Evolutionary conservation across 2,113 vertebrate species (phyloP), one percentile per base, ranked within the genome.

Genomic region (human (Homo sapiens)): DNA sequence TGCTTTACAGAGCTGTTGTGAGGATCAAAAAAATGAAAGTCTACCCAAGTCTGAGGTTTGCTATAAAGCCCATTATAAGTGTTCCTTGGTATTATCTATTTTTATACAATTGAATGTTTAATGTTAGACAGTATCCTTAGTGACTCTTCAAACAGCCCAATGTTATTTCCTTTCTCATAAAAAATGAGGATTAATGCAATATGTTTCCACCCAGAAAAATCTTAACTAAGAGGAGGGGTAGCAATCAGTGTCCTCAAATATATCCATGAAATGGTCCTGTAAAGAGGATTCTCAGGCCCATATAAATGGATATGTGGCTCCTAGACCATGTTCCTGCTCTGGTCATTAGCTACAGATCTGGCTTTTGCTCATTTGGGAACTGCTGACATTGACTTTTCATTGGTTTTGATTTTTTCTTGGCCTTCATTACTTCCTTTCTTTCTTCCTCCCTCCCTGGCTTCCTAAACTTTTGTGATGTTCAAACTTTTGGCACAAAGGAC

Each of bases 141-240:
- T 59, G 89, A 82, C 35, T 80, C 64, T 84, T 59, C 48, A 55
- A 80, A 73, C 0, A 79, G 52, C 7, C 59, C 85, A 55, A 0
- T 35, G 30, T 57, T 79, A 55, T 79, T n/a, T 87, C 3, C 85
- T 94, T 97, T 83, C 89, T 95, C 59, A 55, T 88, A 35, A 87
- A 48, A 90, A 25, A 85, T 38, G 14, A 18, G 27, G 23, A 16
- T 72, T 81, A 80, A 35, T 82, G 57, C 70, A 78, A 38, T 66
- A 57, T n/a, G 72, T 80, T 90, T 89, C 72, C 66, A 43, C 55
- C 25, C 52, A 95, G 90, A 43, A 52, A 70, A 80, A 3, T 30
- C 68, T 52, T 68, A 10, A 68, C 9, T 50, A 22, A 48, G 25
- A 2, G 68, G 50, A 6, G 72, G 40, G 82, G 22, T 1, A 38